Percentiles rank a stretch among this genome's conserved stretches.
Conservation (phyloP, 2,797 vertebrate species). For the Vespertilio murinus region DNA sequence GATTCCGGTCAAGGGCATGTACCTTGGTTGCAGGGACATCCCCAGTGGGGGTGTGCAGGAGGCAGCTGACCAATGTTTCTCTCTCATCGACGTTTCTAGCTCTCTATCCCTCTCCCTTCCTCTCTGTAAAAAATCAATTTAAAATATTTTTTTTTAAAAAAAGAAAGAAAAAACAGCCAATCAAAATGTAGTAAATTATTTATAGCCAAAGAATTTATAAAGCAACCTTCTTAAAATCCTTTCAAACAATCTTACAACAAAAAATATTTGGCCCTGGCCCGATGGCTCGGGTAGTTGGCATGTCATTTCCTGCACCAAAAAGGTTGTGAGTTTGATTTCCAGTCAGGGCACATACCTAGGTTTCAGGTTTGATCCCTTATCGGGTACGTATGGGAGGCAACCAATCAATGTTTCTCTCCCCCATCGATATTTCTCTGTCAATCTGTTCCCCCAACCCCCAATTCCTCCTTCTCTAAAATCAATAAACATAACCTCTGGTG, state of each 20-base stretch:
- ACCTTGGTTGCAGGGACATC: no score
- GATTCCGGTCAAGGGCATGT: no score
- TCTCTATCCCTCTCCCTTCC: no score
- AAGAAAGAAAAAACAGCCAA: constrained; percentile 15
- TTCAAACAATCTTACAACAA: not conserved
- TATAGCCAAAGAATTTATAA: not conserved
- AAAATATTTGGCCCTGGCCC: not conserved
- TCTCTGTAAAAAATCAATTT: no score
- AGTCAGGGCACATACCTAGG: not conserved
- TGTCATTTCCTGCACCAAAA: not conserved
- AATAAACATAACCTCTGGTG: not conserved
- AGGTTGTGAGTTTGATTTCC: not conserved
- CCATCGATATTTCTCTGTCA: not conserved
- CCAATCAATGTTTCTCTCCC: not conserved
- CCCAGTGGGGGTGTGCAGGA: no score
- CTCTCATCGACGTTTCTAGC: no score
- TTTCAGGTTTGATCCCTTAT: not conserved
- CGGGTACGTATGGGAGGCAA: not conserved
- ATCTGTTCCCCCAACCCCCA: not conserved
- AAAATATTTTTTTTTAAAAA: no score
- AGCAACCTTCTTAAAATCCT: not conserved
- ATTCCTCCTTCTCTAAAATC: not conserved
- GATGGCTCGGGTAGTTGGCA: not conserved
- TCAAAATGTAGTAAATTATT: not conserved
- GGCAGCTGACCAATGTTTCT: no score